A percentile compares a stretch with the other conserved stretches of the same genome.
phyloP scores from a whole-genome alignment of 2,797 vertebrate species.

The Diglossa cyanea region DNA sequence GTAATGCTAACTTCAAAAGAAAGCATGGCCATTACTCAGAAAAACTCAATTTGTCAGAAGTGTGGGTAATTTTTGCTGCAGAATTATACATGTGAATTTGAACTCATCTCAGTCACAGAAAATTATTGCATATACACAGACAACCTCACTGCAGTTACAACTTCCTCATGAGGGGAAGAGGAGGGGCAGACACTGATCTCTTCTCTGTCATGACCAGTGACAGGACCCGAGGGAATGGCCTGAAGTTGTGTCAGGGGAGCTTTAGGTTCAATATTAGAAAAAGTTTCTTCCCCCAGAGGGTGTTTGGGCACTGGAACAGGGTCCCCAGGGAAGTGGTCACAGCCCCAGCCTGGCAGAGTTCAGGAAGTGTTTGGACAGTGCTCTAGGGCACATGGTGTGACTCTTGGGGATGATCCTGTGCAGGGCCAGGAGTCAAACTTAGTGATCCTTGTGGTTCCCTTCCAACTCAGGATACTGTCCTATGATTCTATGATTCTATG shows the following conservation, averaged over 20 bases:
- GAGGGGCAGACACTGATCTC: background rate
- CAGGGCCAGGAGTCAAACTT: background rate
- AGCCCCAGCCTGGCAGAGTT: background rate
- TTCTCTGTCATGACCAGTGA: background rate
- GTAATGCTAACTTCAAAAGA: conserved; percentile 18
- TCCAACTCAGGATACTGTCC: background rate
- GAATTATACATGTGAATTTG: background rate
- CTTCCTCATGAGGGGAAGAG: background rate
- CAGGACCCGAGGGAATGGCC: background rate
- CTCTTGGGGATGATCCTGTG: background rate
- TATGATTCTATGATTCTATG: background rate
- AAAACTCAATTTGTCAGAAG: background rate
- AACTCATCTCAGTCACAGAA: background rate
- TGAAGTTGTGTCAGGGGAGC: background rate
- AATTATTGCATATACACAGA: background rate
- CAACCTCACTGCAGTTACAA: background rate
- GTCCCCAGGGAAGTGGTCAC: background rate
- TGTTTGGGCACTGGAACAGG: background rate
- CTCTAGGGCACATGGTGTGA: accelerated
- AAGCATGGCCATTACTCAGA: background rate
- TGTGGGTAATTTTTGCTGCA: background rate
- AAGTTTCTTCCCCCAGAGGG: background rate
- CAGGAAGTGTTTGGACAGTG: background rate
- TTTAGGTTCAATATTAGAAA: background rate
- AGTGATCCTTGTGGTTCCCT: background rate